Evolutionary conservation across 2,113 vertebrate species (phyloP).

Genomic region (Erythrolamprus reginae): DNA sequence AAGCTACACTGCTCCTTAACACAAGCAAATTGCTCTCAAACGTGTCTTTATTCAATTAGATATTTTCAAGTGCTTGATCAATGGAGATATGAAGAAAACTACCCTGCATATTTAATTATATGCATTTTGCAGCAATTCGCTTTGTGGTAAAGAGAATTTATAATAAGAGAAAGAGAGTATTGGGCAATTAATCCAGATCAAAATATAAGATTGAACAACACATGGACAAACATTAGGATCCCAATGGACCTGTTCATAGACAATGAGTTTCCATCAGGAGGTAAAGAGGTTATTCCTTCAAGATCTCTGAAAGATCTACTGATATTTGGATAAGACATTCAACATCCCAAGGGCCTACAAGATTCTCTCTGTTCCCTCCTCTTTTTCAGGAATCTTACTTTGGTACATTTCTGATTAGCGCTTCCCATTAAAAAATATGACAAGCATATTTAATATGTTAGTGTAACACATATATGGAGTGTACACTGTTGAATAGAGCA

Average conservation of each 20-base stretch:
- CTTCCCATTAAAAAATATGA: not conserved
- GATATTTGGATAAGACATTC: not conserved
- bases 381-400: not conserved
- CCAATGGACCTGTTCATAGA: not conserved
- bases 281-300: not conserved
- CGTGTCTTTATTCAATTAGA: not conserved
- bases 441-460: not conserved
- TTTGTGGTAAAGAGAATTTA: not conserved
- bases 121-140: not conserved
- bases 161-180: not conserved
- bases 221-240: not conserved
- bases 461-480: not conserved
- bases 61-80: not conserved
- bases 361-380: not conserved
- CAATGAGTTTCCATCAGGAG: not conserved
- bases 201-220: not conserved
- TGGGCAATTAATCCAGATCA: not conserved
- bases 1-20: not conserved
- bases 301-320: not conserved
- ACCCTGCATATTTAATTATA: not conserved
- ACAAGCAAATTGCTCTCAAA: not conserved
- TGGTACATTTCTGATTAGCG: not conserved
- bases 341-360: not conserved
- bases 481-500: not conserved
- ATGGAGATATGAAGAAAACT: not conserved